phyloP scores from a whole-genome alignment of 2,797 vertebrate species.

The Propithecus deckenii region DNA sequence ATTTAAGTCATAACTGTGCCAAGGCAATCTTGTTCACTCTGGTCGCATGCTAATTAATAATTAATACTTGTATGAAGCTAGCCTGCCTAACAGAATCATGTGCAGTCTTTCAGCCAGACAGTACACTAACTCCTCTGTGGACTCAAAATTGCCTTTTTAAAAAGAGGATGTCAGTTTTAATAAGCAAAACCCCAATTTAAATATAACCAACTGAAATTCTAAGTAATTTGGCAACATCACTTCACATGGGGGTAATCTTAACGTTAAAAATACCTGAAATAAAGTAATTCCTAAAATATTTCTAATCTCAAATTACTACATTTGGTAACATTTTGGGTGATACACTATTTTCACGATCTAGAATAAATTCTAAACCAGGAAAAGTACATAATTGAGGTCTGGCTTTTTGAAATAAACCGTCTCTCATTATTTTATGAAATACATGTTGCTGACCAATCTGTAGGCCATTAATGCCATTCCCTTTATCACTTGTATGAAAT shows the following conservation, averaged over 20 bases:
- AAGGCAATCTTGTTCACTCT: background rate
- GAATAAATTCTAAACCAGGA: conserved; percentile 8
- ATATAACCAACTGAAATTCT: background rate
- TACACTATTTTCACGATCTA: background rate
- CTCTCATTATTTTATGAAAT: background rate
- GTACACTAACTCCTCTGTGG: background rate
- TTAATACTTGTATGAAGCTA: background rate
- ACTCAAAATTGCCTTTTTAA: background rate
- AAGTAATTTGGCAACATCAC: background rate
- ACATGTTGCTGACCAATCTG: background rate
- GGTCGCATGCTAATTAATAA: background rate
- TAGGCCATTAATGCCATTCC: background rate
- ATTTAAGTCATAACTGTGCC: background rate
- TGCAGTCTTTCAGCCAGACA: conserved; percentile 4
- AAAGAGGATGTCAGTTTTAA: background rate
- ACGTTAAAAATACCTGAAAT: background rate
- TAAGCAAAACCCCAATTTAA: conserved; percentile 23
- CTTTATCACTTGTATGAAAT: background rate
- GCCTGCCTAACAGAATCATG: background rate
- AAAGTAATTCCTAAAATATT: conserved; percentile 15
- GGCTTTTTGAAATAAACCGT: background rate
- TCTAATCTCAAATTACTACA: conserved; percentile 14
- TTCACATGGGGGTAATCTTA: conserved; percentile 6
- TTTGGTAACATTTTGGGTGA: background rate
- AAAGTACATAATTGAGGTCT: background rate